These are phyloP conservation scores for Actinia tenebrosa DNA, from an alignment of 64 coral and sea anemone species.

Conservation along the genomic window DNA sequence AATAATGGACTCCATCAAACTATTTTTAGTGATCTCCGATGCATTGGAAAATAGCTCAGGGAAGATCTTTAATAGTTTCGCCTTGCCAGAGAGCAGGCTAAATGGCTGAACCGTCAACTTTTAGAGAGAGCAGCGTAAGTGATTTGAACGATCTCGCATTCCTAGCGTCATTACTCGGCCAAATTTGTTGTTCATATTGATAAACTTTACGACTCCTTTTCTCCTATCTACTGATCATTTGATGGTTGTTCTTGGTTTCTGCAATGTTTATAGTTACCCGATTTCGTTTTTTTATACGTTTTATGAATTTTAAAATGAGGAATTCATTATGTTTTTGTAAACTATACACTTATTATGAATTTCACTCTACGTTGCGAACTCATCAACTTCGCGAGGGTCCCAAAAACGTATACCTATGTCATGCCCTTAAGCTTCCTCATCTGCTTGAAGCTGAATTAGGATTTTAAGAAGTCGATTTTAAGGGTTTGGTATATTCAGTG, in stretches of 20 bases:
- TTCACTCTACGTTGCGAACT: not conserved
- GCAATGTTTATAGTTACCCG: not conserved
- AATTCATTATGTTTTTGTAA: constrained; percentile 35
- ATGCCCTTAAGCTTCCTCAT: not conserved
- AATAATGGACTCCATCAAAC: constrained; percentile 55
- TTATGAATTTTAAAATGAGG: constrained; percentile 3
- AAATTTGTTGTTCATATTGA: constrained; percentile 11
- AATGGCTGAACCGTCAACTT: constrained; percentile 68
- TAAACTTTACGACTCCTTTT: not conserved
- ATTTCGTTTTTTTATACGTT: not conserved
- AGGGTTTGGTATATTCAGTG: constrained; percentile 16
- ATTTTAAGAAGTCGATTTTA: constrained; percentile 24
- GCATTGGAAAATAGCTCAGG: constrained; percentile 41
- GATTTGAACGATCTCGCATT: not conserved
- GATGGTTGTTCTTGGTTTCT: not conserved
- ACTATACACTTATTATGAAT: not conserved
- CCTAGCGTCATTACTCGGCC: constrained; percentile 34
- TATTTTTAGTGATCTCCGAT: constrained; percentile 20
- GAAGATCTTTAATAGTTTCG: constrained; percentile 43
- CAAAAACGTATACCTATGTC: not conserved
- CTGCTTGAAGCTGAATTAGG: not conserved
- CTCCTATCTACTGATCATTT: not conserved
- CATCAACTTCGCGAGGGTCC: constrained; percentile 5
- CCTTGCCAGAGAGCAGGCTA: constrained; percentile 63
- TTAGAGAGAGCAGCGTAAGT: constrained; percentile 60